Base-by-base conservation (phyloP, 1,140 invertebrate genomes). In the Zaprionus inermis region DNA sequence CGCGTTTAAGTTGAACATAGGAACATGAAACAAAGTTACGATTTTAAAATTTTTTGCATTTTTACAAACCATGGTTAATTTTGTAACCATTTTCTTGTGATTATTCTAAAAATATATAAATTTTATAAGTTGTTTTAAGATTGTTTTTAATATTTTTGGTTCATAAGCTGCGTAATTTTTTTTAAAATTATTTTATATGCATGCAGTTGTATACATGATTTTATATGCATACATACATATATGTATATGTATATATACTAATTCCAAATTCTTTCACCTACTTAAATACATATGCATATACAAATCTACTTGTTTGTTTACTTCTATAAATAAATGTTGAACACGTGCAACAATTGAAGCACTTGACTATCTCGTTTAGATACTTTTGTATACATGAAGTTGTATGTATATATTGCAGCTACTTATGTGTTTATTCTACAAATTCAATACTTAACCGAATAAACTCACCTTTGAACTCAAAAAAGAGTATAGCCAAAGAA, bases 271-370 rank as follows among this genome's bases (percentile, higher is more conserved):
- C 16, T 22, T 11, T 6, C 44, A 20, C 44, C 16, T 20, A 46
- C 44, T 10, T 46, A 10, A 6, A 18, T 46, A 20, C 4, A 46
- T 11, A 20, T 20, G 10, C 18, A 20, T 46, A 20, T 22, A 22
- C 7, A 49, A 22, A 12, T 49, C 18, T 20, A 49, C 44, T 49
- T 49, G 44, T 49, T 49, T 49, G 44, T 49, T 49, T 49, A 49
- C 22, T 49, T 49, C 44, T 49, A 49, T 49, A 49, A 49, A 49
- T 49, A 49, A 22, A 49, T 22, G 3, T 7, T 12, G 44, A 49
- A 49, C 44, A 49, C 44, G 44, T 49, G 44, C 44, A 49, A 22
- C 44, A 49, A 22, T 12, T 20, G 44, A 49, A 49, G 44, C 44
- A 49, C 44, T 49, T 49, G 44, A 49, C 16, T 18, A 49, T 49